Base-by-base conservation (phyloP, 2,113 vertebrate species). In the Pionites leucogaster region DNA sequence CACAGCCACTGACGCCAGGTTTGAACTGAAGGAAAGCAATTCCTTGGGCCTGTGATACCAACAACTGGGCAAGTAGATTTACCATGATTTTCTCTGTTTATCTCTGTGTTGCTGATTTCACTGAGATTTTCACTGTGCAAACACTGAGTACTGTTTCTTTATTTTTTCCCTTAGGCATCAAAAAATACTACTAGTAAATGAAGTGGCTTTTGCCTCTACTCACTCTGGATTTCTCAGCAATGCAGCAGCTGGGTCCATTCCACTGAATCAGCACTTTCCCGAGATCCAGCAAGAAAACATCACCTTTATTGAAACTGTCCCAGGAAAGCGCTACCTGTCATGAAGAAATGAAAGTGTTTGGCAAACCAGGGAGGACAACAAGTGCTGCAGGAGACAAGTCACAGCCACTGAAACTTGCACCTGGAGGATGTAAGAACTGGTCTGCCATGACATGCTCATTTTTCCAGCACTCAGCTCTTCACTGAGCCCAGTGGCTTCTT, bases 221-320 rank as follows among this genome's bases (percentile, higher is more conserved):
- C 81, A 99, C 99, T 97, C 98, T 98, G n/a, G 99, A 96, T 92
- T 98, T 99, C 95, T 99, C 99, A 35, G 97, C 97, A 93, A 98
- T 98, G 98, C 98, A 99, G 98, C 99, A 99, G 69, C 97, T 97
- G 37, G 98, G 98, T 8, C 99, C 98, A 0, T 99, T 99, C 99
- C 99, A 99, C 96, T 99, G 99, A 94, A 99, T 98, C 29, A 99
- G 98, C 78, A 98, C 97, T 95, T 99, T 99, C 23, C 99, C 99
- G 6, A 99, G 97, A 88, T 99, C 99, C 97, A 99, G 94, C 74
- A 99, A 90, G 90, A 99, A 99, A 60, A 99, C 98, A 24, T 99
- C 99, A 2, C 99, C 99, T 25, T 96, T 98, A 94, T 99, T 99
- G 92, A 99, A 99, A 83, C 98, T 99, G 95, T 97, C 98, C 99